Evolutionary conservation across 2,888 invertebrate species (phyloP).

Genomic region (Acanthopleura granulata): DNA sequence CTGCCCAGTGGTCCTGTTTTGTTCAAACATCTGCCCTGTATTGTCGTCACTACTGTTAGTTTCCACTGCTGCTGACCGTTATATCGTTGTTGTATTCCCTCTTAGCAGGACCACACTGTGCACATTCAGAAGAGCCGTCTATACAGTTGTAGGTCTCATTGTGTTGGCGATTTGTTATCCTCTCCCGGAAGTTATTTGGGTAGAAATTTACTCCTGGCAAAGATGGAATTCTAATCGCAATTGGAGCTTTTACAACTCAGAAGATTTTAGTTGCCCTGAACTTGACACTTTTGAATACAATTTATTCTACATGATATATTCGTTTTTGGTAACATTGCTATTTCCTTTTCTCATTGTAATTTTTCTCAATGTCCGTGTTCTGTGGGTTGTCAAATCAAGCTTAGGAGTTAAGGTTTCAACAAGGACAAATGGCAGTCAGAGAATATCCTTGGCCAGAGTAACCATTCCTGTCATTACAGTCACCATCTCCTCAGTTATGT

Average conservation of each 20-base stretch:
- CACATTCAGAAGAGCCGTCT: neutral
- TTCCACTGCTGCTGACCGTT: neutral
- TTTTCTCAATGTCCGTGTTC: neutral
- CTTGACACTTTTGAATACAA: neutral
- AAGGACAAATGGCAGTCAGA: neutral
- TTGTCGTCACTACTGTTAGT: neutral
- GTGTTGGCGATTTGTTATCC: neutral
- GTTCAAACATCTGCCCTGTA: neutral
- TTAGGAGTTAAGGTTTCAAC: neutral
- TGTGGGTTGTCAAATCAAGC: neutral
- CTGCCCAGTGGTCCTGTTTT: neutral
- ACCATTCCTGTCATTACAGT: constrained; percentile 2
- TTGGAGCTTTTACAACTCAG: neutral
- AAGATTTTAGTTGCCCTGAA: neutral
- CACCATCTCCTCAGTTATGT: neutral
- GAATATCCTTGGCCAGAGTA: neutral
- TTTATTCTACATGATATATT: neutral
- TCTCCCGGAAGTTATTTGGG: neutral
- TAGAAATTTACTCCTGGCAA: neutral
- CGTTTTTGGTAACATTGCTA: neutral
- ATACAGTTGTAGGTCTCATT: neutral
- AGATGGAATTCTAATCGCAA: neutral
- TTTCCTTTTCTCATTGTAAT: neutral
- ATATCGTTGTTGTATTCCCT: neutral
- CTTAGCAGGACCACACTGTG: neutral